Conservation (phyloP, 2,113 vertebrate genomes). For the Sciurus niger region DNA sequence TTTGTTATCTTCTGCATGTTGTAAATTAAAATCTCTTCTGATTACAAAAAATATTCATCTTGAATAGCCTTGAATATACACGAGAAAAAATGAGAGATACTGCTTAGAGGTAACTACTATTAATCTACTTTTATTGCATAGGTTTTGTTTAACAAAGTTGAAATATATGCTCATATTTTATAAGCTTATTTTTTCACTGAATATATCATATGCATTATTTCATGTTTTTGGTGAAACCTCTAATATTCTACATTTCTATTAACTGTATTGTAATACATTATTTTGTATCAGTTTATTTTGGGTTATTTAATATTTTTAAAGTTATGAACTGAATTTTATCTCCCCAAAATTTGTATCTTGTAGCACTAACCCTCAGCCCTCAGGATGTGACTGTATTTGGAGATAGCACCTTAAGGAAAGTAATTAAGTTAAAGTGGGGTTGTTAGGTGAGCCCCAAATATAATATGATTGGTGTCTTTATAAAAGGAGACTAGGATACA, state of each 20-base stretch:
- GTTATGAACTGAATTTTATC: background rate
- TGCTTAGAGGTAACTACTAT: background rate
- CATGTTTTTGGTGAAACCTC: background rate
- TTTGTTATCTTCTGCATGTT: background rate
- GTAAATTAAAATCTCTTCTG: conserved; percentile 35
- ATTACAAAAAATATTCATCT: conserved; percentile 30
- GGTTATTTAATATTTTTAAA: background rate
- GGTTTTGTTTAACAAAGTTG: background rate
- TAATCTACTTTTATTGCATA: background rate
- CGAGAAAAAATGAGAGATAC: background rate
- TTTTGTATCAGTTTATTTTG: background rate
- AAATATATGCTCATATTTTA: background rate
- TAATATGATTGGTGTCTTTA: background rate
- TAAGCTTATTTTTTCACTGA: background rate
- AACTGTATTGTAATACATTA: background rate
- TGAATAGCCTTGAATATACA: background rate
- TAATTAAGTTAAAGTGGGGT: background rate
- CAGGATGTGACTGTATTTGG: background rate
- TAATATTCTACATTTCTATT: background rate
- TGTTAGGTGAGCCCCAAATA: background rate
- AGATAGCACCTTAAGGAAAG: background rate
- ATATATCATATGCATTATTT: background rate
- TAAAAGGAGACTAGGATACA: background rate
- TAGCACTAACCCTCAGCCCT: background rate
- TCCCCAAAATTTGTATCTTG: background rate